phyloP scores from a whole-genome alignment of 2,113 vertebrate species.

The Crotalus horridus region DNA sequence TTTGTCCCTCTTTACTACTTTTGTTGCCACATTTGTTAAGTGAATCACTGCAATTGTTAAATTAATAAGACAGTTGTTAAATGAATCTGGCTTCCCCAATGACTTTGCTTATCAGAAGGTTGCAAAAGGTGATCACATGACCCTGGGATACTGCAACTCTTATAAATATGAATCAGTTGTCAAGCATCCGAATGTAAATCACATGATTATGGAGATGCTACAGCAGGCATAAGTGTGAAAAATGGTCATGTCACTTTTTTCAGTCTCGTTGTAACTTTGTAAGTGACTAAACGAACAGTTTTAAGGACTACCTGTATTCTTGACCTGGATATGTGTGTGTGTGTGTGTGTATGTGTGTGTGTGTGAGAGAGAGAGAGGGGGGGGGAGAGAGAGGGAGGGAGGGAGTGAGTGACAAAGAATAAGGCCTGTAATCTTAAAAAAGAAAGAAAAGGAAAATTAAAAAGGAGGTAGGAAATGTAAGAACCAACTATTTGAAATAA shows the following conservation, averaged over 20 bases:
- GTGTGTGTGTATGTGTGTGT: neutral
- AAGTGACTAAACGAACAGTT: neutral
- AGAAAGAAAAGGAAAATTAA: neutral
- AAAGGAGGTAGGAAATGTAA: neutral
- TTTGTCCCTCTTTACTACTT: neutral
- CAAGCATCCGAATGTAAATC: neutral
- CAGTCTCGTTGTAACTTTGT: neutral
- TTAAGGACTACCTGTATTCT: neutral
- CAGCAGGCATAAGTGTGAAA: neutral
- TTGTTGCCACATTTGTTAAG: neutral
- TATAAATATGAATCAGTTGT: neutral
- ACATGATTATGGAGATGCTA: neutral
- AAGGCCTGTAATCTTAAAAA: neutral
- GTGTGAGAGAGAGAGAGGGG: neutral
- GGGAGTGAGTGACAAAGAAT: neutral
- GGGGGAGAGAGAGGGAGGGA: no score
- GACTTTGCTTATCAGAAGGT: neutral
- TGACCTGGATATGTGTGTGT: neutral
- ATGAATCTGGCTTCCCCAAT: neutral
- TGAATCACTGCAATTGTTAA: neutral
- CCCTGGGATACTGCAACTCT: neutral
- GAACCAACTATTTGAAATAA: neutral
- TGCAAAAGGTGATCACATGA: neutral
- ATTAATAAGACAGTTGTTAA: neutral
- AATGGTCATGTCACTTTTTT: neutral